Evolutionary conservation across 2,888 invertebrate genomes (phyloP), one percentile per base, ranked within the genome.

Genomic region (Tuberolachnus salignus): DNA sequence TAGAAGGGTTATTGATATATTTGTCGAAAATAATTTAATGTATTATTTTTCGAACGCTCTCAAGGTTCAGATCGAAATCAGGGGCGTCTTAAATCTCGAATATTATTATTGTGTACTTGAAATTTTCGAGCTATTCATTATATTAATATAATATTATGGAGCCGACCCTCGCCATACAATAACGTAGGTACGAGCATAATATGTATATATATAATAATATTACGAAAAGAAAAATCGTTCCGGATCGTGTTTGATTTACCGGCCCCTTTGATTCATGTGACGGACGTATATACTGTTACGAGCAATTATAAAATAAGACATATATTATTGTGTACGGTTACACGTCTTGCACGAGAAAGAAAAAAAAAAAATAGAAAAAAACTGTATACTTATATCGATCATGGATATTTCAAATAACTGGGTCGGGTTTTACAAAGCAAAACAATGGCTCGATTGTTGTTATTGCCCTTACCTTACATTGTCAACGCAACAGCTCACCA

Each of bases 241-340:
- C 66, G 73, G 73, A 34, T 53, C 51, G 3, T 42, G 53, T 75
- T 75, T 66, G 44, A 75, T 75, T 66, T 55, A 75, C 66, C 14
- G 66, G 42, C 64, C 23, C 55, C 23, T 66, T 75, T 55, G 74
- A 46, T 55, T 64, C 53, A 55, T 6, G 55, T 66, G 64, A 46
- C 66, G 66, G 64, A 55, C 64, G 53, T 34, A n/a, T n/a, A n/a
- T n/a, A 46, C 53, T 51, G 74, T 53, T 64, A 74, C 23, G 44
- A 66, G 74, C 51, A 63, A 42, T 73, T 73, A 64, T 61, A 53
- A 73, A 63, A 73, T 75, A 66, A 66, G 74, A 75, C 74, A 66
- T 75, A 55, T 74, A 75, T 75, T 75, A 55, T n/a, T n/a, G n/a
- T 75, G 64, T 75, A 57, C 66, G 64, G 63, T 75, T 75, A 74